Conservation (phyloP, 2,113 vertebrate genomes). For the Gobio gobio region DNA sequence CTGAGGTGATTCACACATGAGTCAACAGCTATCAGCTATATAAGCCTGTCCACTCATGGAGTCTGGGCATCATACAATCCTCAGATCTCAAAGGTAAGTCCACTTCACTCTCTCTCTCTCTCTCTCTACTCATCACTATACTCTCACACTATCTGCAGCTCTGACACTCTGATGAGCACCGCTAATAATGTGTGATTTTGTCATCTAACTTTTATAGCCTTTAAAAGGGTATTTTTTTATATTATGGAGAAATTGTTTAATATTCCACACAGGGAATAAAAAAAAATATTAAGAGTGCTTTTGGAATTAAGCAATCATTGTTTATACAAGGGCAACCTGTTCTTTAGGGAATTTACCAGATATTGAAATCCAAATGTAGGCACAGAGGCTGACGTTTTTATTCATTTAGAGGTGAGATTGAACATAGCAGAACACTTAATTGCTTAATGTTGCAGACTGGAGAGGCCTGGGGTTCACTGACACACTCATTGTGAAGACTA, state of each 20-base stretch:
- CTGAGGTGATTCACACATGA: constrained; percentile 63
- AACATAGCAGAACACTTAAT: neutral
- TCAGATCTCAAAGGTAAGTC: constrained; percentile 56
- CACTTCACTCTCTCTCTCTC: constrained; percentile 23
- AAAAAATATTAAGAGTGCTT: neutral
- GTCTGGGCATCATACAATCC: constrained; percentile 53
- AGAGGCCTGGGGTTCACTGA: neutral
- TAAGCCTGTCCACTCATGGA: constrained; percentile 59
- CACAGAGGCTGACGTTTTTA: neutral
- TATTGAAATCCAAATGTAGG: constrained; percentile 8
- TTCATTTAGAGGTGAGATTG: neutral
- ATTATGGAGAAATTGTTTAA: neutral
- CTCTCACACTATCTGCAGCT: neutral
- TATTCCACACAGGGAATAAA: neutral
- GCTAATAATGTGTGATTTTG: neutral
- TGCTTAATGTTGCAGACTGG: neutral
- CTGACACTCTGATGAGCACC: neutral
- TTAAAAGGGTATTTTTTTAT: neutral
- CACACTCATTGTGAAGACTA: neutral
- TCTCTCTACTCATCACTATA: constrained; percentile 17
- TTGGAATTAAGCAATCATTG: constrained; percentile 25
- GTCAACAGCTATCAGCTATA: constrained; percentile 61
- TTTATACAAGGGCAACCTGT: neutral
- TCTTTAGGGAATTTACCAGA: neutral
- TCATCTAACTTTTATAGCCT: neutral